These are phyloP conservation scores for Megalopta genalis DNA, from an alignment of 1,140 invertebrate species.

Conservation along the genomic window DNA sequence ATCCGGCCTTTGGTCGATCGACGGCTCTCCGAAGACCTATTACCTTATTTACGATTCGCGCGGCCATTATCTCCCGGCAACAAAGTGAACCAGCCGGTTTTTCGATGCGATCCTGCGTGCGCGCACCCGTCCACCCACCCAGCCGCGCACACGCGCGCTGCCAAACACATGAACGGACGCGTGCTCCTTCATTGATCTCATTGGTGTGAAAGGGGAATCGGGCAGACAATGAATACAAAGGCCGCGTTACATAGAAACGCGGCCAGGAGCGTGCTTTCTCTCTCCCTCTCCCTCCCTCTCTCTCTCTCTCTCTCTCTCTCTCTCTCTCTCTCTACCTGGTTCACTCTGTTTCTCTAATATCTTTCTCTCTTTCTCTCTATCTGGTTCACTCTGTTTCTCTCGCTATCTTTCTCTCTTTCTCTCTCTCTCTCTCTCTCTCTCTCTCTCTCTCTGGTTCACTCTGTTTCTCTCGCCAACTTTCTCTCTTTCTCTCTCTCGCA, in stretches of 20 bases:
- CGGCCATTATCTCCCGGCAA: constrained; percentile 66
- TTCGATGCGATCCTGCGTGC: constrained; percentile 58
- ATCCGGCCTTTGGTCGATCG: constrained; percentile 58
- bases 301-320: too few relatives aligned
- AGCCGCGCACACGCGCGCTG: neutral
- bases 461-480: too few relatives aligned
- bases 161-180: neutral
- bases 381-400: too few relatives aligned
- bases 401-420: too few relatives aligned
- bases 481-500: too few relatives aligned
- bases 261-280: constrained; percentile 32
- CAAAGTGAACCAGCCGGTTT: constrained; percentile 69
- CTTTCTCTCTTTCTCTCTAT: too few relatives aligned
- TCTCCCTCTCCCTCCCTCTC: neutral
- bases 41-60: constrained; percentile 70
- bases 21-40: constrained; percentile 62
- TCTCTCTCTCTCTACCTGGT: too few relatives aligned
- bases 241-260: constrained; percentile 29
- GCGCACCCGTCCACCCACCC: neutral
- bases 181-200: constrained; percentile 49
- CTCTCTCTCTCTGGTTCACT: too few relatives aligned
- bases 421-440: too few relatives aligned
- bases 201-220: constrained; percentile 60
- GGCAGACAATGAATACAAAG: constrained; percentile 63
- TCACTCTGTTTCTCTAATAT: too few relatives aligned